Conservation (phyloP, 2,113 vertebrate species). For the Oryzias curvinotus region DNA sequence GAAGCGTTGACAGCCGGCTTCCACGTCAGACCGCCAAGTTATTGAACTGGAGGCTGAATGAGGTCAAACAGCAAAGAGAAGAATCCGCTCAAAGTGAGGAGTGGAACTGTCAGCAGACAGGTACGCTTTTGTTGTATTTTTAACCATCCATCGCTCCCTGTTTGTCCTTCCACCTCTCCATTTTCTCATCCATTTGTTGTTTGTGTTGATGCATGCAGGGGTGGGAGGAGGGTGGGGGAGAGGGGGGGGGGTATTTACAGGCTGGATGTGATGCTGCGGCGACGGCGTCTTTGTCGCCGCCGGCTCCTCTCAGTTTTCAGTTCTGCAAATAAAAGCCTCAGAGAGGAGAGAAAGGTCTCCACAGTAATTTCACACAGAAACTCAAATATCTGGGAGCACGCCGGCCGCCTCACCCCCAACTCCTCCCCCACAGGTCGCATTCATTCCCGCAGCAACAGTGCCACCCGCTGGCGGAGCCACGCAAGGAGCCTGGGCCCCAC, state of each 20-base stretch:
- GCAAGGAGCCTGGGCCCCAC: background rate
- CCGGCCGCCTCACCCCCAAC: background rate
- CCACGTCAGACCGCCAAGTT: too few species aligned
- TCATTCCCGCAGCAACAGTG: constrained; percentile 56
- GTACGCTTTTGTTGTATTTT: background rate
- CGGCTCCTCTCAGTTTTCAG: constrained; percentile 8
- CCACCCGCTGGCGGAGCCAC: constrained; percentile 46
- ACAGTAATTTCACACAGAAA: constrained; percentile 13
- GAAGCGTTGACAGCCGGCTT: too few species aligned
- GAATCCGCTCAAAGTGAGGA: background rate
- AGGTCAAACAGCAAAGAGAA: background rate
- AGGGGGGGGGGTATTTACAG: constrained; percentile 9
- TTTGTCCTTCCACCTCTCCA: constrained; percentile 19
- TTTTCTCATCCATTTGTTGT: background rate
- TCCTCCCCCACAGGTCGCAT: background rate
- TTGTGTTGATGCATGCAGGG: constrained; percentile 5
- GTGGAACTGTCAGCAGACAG: background rate
- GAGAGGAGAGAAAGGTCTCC: constrained; percentile 15
- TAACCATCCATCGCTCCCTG: background rate
- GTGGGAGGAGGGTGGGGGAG: background rate
- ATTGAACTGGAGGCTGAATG: too few species aligned
- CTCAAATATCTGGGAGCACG: constrained; percentile 3
- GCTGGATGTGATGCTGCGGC: constrained; percentile 9
- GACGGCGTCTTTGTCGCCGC: constrained; percentile 15
- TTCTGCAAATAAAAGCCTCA: constrained; percentile 18